Percentiles rank a stretch among this genome's conserved stretches.
Conservation (phyloP, 2,113 vertebrate species). For the Procavia capensis region DNA sequence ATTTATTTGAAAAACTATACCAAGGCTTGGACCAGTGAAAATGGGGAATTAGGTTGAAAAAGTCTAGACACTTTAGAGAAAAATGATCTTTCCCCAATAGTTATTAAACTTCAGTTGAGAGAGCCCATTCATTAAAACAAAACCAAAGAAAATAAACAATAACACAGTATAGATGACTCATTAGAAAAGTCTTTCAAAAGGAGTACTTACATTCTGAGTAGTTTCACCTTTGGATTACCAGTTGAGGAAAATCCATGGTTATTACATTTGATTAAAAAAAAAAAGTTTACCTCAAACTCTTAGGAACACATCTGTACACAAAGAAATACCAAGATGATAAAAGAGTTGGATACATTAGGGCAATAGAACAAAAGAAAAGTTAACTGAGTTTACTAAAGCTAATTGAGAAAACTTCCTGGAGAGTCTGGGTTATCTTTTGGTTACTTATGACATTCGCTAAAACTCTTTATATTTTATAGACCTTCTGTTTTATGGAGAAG, state of each 20-base stretch:
- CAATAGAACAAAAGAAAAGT: neutral
- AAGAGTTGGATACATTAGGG: neutral
- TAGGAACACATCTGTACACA: neutral
- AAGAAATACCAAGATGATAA: neutral
- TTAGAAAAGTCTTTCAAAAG: neutral
- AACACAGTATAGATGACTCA: neutral
- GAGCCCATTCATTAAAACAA: conserved; percentile 8
- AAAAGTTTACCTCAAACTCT: neutral
- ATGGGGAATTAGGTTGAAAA: neutral
- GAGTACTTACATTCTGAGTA: neutral
- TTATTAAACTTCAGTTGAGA: neutral
- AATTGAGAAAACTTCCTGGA: neutral
- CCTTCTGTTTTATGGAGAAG: neutral
- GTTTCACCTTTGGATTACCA: neutral
- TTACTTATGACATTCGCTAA: neutral
- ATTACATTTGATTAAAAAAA: conserved; percentile 3
- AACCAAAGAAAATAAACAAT: neutral
- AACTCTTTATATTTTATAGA: neutral
- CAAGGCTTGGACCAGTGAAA: neutral
- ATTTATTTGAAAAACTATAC: neutral
- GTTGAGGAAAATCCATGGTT: neutral
- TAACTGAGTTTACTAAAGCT: neutral
- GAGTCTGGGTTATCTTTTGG: neutral
- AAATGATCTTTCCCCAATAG: neutral
- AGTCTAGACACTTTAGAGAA: neutral